phyloP scores from a whole-genome alignment of 2,113 vertebrate species.

The Engraulis encrasicolus region DNA sequence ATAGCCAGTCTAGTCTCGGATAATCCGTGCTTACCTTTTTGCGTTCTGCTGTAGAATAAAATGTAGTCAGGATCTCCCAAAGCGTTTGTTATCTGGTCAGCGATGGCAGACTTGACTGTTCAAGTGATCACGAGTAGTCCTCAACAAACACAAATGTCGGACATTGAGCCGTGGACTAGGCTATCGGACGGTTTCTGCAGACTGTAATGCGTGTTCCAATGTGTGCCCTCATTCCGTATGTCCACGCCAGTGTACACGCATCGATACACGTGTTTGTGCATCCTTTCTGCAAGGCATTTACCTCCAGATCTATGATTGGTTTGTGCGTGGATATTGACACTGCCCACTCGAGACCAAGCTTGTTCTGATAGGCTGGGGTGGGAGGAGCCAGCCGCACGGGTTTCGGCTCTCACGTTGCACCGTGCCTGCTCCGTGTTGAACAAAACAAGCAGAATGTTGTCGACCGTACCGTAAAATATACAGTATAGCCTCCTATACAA shows the following conservation, averaged over 20 bases:
- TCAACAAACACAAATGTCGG: not conserved
- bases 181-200: not conserved
- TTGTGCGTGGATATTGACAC: rapidly evolving
- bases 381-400: slow-evolving; percentile 63
- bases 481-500: not conserved
- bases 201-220: not conserved
- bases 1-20: not conserved
- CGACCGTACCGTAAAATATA: slow-evolving; percentile 22
- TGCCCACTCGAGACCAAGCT: not conserved
- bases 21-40: not conserved
- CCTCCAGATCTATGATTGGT: slow-evolving; percentile 55
- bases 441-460: slow-evolving; percentile 48
- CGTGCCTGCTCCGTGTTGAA: slow-evolving; percentile 52
- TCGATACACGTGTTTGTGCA: slow-evolving; percentile 63
- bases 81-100: not conserved
- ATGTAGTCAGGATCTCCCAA: not conserved
- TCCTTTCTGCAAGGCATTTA: slow-evolving; percentile 21
- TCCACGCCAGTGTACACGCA: slow-evolving; percentile 65
- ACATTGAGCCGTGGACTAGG: not conserved
- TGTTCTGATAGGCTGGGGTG: slow-evolving; percentile 53
- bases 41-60: not conserved
- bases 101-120: not conserved
- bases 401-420: slow-evolving; percentile 66
- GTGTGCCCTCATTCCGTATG: slow-evolving; percentile 25
- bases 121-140: not conserved